These are phyloP conservation scores for Protodeltote pygarga DNA, from an alignment of 2,888 invertebrate species.

Conservation along the genomic window DNA sequence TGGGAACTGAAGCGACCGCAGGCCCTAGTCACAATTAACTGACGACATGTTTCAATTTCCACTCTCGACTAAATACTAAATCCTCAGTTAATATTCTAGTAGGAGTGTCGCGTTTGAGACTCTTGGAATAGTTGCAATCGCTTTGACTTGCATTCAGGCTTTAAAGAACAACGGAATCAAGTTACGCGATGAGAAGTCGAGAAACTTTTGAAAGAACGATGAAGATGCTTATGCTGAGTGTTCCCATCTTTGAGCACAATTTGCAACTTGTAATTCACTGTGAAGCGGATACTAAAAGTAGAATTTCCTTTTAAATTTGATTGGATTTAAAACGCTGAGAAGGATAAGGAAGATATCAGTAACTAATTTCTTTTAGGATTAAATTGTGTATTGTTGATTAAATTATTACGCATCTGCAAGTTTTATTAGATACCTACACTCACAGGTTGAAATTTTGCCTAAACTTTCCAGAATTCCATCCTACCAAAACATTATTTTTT, in stretches of 20 bases:
- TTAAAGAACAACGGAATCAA: slow-evolving; percentile 47
- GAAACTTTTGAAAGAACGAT: slow-evolving; percentile 44
- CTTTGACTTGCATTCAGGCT: slow-evolving; percentile 43
- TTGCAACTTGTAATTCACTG: slow-evolving; percentile 37
- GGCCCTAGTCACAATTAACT: slow-evolving; percentile 76
- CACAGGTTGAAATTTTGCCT: too few species aligned
- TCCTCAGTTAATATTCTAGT: slow-evolving; percentile 67
- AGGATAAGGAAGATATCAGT: too few species aligned
- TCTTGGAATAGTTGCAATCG: slow-evolving; percentile 55
- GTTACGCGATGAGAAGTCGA: slow-evolving; percentile 26
- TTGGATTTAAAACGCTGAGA: slow-evolving; percentile 29
- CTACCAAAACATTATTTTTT: too few species aligned
- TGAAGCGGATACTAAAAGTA: slow-evolving; percentile 22
- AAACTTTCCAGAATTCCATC: too few species aligned
- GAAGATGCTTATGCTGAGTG: slow-evolving; percentile 25
- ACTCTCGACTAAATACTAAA: slow-evolving; percentile 69
- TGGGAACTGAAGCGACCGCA: slow-evolving; percentile 56
- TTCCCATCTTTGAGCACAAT: slow-evolving; percentile 35
- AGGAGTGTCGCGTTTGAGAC: slow-evolving; percentile 51
- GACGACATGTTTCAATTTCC: slow-evolving; percentile 81
- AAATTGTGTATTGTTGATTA: too few species aligned
- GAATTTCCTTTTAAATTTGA: slow-evolving; percentile 22
- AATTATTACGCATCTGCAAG: too few species aligned
- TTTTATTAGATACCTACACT: too few species aligned
- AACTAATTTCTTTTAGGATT: too few species aligned